Evolutionary conservation across 2,113 vertebrate genomes (phyloP).

Genomic region (Mirza zaza): DNA sequence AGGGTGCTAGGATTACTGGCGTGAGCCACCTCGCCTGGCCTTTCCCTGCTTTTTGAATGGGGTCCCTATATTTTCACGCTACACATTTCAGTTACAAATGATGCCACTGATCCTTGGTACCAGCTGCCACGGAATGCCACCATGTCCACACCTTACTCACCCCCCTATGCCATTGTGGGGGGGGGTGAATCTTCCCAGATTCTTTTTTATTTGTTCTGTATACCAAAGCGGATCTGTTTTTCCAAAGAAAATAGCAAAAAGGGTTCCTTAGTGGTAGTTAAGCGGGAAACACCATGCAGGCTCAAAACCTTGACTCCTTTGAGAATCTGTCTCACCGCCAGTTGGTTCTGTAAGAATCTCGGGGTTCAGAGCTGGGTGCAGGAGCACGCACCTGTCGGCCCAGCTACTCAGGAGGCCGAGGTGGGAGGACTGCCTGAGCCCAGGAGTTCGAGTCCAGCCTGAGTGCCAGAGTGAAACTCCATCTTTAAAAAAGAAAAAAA

Average conservation of each 20-base stretch:
- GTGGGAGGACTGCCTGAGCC: no score
- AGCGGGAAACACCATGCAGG: neutral
- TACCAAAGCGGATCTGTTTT: neutral
- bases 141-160: no score
- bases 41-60: neutral
- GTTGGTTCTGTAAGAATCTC: neutral
- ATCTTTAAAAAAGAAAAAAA: no score
- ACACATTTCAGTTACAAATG: neutral
- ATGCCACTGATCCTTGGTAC: neutral
- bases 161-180: neutral
- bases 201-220: neutral
- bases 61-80: neutral
- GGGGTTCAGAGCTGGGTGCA: neutral
- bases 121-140: no score
- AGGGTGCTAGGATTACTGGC: no score
- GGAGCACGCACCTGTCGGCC: no score
- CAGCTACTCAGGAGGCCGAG: no score
- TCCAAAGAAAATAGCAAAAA: neutral
- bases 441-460: no score
- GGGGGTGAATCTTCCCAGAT: neutral
- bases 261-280: neutral
- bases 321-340: neutral
- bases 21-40: no score
- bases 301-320: neutral
- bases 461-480: no score